A percentile compares a stretch with the other conserved stretches of the same genome.
These are phyloP conservation scores for Phrixothrix hirtus DNA, from an alignment of 2,888 invertebrate genomes.

Conservation along the genomic window DNA sequence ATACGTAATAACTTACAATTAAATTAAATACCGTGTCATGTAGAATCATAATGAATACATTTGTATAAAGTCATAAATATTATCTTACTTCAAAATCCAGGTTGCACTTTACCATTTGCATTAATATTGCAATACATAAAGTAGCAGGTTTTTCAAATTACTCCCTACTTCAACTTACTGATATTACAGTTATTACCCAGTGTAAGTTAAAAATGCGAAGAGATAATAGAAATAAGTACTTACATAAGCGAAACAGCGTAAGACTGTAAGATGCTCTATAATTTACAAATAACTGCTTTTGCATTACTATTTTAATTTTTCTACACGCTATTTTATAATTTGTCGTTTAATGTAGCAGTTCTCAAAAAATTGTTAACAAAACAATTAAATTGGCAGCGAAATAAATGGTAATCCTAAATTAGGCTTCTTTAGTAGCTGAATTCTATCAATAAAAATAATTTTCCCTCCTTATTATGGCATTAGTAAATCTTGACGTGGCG, in stretches of 20 bases:
- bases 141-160: constrained; percentile 34
- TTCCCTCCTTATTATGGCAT: too few relatives aligned
- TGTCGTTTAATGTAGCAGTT: too few relatives aligned
- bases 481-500: constrained; percentile 3
- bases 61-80: constrained; percentile 28
- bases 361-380: too few relatives aligned
- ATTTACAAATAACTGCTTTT: constrained; percentile 33
- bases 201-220: constrained; percentile 28
- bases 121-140: constrained; percentile 32
- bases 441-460: too few relatives aligned
- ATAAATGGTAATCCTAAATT: too few relatives aligned
- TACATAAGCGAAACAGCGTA: constrained; percentile 28
- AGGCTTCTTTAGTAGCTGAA: too few relatives aligned
- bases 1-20: constrained; percentile 26
- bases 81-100: constrained; percentile 28
- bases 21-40: constrained; percentile 15
- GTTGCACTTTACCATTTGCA: constrained; percentile 32
- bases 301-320: constrained; percentile 28
- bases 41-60: constrained; percentile 20
- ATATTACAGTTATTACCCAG: constrained; percentile 34
- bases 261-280: constrained; percentile 30
- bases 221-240: constrained; percentile 33
- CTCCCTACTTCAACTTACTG: constrained; percentile 29
- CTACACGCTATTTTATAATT: constrained; percentile 16
- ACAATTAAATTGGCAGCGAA: too few relatives aligned